Conservation (phyloP, 2,113 vertebrate species). For the Melanocharis versteri region DNA sequence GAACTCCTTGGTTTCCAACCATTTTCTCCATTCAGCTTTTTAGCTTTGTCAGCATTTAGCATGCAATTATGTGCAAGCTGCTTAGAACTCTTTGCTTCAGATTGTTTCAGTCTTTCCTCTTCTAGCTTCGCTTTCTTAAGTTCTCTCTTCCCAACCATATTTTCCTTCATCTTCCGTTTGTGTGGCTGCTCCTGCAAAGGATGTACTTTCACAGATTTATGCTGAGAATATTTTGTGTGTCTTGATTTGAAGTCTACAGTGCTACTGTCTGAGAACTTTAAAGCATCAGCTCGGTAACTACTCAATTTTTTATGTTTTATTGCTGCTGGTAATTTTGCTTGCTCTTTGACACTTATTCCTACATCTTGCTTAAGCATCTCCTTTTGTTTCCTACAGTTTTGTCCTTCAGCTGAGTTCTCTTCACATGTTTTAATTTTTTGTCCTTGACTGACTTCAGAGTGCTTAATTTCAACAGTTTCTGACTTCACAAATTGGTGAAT, state of each 20-base stretch:
- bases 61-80: neutral
- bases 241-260: neutral
- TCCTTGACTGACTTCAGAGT: neutral
- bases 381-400: neutral
- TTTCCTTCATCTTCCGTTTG: slow-evolving; percentile 56
- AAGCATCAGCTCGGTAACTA: neutral
- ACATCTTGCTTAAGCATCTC: neutral
- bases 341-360: neutral
- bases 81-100: neutral
- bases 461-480: slow-evolving; percentile 29
- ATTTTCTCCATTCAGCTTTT: slow-evolving; percentile 6
- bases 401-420: neutral
- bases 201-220: slow-evolving; percentile 17
- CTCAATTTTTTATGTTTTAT: neutral
- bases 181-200: slow-evolving; percentile 44
- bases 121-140: slow-evolving; percentile 9
- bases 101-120: slow-evolving; percentile 8
- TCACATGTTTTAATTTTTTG: slow-evolving; percentile 19
- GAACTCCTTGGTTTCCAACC: slow-evolving; percentile 23
- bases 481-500: neutral
- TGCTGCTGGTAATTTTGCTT: neutral
- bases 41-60: slow-evolving; percentile 16
- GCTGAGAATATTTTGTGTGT: neutral
- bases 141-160: neutral
- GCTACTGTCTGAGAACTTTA: neutral